phyloP scores from a whole-genome alignment of 1,140 invertebrate genomes.

The Tetramorium parvispinum region DNA sequence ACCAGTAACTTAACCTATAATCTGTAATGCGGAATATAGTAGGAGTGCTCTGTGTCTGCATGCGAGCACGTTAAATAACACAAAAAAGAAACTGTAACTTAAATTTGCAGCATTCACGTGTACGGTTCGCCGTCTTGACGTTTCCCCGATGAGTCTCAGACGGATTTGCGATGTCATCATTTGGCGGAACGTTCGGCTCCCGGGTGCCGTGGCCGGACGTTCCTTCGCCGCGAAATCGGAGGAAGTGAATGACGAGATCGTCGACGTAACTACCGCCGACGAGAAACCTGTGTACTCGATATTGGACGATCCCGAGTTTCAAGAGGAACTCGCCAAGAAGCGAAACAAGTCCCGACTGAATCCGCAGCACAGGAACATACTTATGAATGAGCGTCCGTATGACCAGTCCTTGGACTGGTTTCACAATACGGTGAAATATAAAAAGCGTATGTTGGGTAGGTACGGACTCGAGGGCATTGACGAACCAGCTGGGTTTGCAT shows the following conservation, averaged over 20 bases:
- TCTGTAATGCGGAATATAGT: too few species aligned
- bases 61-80: too few species aligned
- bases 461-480: slow-evolving; percentile 86
- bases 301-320: slow-evolving; percentile 22
- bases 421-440: slow-evolving; percentile 87
- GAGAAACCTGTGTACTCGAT: slow-evolving; percentile 60
- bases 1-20: too few species aligned
- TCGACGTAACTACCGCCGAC: slow-evolving; percentile 70
- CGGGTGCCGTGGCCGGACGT: background rate
- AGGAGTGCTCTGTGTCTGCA: too few species aligned
- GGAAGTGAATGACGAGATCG: background rate
- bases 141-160: slow-evolving; percentile 25
- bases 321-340: slow-evolving; percentile 67
- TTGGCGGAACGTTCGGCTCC: background rate
- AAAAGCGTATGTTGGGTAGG: slow-evolving; percentile 86
- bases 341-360: slow-evolving; percentile 88
- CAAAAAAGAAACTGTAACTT: background rate
- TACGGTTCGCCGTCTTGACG: background rate
- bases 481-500: slow-evolving; percentile 86
- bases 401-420: slow-evolving; percentile 81
- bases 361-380: slow-evolving; percentile 85
- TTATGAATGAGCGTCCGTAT: slow-evolving; percentile 86
- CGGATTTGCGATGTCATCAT: background rate
- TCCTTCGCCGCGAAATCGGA: background rate
- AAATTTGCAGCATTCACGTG: background rate